Percentiles rank a stretch among this genome's conserved stretches.
Evolutionary conservation across 2,888 invertebrate species (phyloP).

Genomic region (Monochamus alternatus): DNA sequence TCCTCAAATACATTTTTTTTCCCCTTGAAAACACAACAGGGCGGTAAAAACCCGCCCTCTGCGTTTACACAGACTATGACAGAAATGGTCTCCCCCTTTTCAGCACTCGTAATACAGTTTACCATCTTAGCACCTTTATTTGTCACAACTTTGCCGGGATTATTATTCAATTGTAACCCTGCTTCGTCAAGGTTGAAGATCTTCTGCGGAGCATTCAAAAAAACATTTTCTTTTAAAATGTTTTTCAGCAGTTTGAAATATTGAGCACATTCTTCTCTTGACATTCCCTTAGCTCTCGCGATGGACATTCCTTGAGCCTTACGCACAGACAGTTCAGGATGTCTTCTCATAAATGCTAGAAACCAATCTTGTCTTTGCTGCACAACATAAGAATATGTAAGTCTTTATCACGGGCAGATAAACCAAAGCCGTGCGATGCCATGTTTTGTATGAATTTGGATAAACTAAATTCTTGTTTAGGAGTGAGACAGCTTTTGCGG

Average conservation of each 20-base stretch:
- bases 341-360: constrained; percentile 39
- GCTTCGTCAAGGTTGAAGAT: constrained; percentile 41
- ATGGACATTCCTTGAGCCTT: constrained; percentile 56
- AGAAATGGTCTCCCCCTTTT: constrained; percentile 27
- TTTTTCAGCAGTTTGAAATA: constrained; percentile 40
- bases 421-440: constrained; percentile 41
- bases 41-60: too few species aligned
- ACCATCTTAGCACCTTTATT: constrained; percentile 29
- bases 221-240: constrained; percentile 40
- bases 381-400: constrained; percentile 38
- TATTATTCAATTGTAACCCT: constrained; percentile 43
- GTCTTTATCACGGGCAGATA: constrained; percentile 36
- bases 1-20: too few species aligned
- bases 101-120: constrained; percentile 52
- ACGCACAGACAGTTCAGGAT: constrained; percentile 51
- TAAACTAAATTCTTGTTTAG: constrained; percentile 43
- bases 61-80: constrained; percentile 1
- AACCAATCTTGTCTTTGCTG: constrained; percentile 41
- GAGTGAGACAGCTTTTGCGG: constrained; percentile 38
- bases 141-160: constrained; percentile 36
- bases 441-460: constrained; percentile 39
- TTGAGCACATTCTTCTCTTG: constrained; percentile 41
- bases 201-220: constrained; percentile 40
- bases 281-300: constrained; percentile 48
- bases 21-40: too few species aligned